Base-by-base conservation (phyloP, 2,797 vertebrate genomes). In the Sebastes reedi region DNA sequence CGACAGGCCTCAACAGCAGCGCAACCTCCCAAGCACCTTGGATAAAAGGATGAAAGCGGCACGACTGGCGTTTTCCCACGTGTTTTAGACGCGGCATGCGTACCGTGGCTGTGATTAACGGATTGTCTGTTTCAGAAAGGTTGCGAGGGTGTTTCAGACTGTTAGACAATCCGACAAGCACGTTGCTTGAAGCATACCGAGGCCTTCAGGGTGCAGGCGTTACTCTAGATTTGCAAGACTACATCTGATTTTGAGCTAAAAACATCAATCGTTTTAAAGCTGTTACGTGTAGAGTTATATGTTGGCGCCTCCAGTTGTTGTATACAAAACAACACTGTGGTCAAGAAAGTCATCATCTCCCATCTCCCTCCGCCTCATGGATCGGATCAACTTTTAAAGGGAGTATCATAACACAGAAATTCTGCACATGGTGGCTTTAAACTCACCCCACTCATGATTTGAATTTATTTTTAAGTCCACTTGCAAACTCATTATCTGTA, bases 1-100 rank as follows among this genome's bases (percentile, higher is more conserved):
- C 16, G 3, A 0, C 42, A 46, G 6, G 16, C 16, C 32, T 0
- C 39, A 46, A 46, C 42, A 46, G 42, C 0, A 46, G 42, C 16
- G 14, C 42, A 46, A 46, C 42, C 0, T 46, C 6, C 42, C 14
- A 18, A 46, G 42, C 16, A 0, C 42, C 16, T 46, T 18, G 6
- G 42, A 46, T 46, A 46, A 46, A 46, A 18, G 16, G 16, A 46
- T 46, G 39, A 42, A 42, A 42, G 0, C 0, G 39, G 39, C 39
- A 42, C 6, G 14, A 0, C 39, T 42, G 0, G 42, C 16, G 6
- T 46, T 46, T 39, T 7, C 14, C 16, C 36, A 18, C 16, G 42
- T 46, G 14, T 46, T 46, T 39, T 46, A 46, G 42, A 46, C 16
- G 3, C 42, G 16, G 1, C 42, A 46, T 42, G 29, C 3, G 16